Base-by-base conservation (phyloP, 2,888 invertebrate species). In the Rotaria magnacalcarata region DNA sequence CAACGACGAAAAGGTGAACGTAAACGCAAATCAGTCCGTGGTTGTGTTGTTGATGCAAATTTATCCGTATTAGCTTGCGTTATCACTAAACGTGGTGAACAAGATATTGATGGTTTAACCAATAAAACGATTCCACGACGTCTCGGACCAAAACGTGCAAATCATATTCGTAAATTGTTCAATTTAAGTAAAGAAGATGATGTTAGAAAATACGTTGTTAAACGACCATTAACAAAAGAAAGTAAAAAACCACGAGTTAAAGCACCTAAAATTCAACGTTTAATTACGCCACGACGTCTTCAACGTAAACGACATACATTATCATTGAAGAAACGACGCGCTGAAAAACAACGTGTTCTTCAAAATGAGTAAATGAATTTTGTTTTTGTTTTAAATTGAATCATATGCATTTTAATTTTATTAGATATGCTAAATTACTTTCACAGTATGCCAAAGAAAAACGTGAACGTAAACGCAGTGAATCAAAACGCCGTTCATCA, bases 41-140 rank as follows among this genome's bases (percentile, higher is more conserved):
- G 99, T 84, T 99, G 99, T 93, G 97, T 99, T 90, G 98, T 99
- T 75, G 98, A 99, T 92, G 94, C 95, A 88, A 97, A 98, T 92
- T 93, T 99, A 89, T 96, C 96, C 89, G 98, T 97, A n/a, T 92
- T 99, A 90, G 95, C 96, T 87, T 93, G 97, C 87, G 94, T 96
- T 88, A 95, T 99, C 90, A 94, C 97, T 88, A 96, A 95, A 91
- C 98, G 98, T 93, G 99, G 98, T 92, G 86, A 86, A 80, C 41
- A 85, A 84, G 88, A 87, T 84, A 88, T 87, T 24, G 67, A 84
- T 10, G 87, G 84, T 84, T 93, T 99, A 87, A 99, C 98, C 84
- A 97, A 99, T 90, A 95, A 93, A 88, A 94, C 95, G 88, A 94
- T 98, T 84, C 98, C 98, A 86, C 95, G 98, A 90, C 95, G 97